A percentile compares a stretch with the other conserved stretches of the same genome.
phyloP scores from a whole-genome alignment of 2,797 vertebrate species.

The Platyrinchus mystaceus region DNA sequence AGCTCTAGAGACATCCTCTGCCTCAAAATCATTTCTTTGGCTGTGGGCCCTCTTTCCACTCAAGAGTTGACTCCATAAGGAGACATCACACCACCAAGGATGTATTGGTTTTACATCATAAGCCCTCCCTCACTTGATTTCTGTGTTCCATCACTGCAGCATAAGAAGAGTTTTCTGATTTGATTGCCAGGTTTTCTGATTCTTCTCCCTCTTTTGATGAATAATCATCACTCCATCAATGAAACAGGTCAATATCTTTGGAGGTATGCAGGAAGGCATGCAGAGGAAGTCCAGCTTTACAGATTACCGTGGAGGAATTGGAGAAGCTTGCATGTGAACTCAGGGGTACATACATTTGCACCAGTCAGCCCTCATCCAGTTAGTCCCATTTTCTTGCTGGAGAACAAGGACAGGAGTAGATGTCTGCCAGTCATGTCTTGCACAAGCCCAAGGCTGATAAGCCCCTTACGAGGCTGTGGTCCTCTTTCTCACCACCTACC shows the following conservation, averaged over 20 bases:
- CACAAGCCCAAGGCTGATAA: not conserved
- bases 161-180: not conserved
- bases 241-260: not conserved
- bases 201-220: not conserved
- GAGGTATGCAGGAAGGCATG: not conserved
- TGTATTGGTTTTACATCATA: not conserved
- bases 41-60: not conserved
- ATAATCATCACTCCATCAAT: not conserved
- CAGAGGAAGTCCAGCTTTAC: not conserved
- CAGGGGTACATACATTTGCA: not conserved
- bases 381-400: not conserved
- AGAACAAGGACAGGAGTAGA: not conserved
- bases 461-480: not conserved
- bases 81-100: not conserved
- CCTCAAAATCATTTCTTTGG: not conserved
- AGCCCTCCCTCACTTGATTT: not conserved
- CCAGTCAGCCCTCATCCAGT: not conserved
- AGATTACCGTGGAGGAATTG: not conserved
- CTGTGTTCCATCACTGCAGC: not conserved
- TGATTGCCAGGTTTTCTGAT: not conserved
- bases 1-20: not conserved
- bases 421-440: not conserved
- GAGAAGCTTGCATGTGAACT: not conserved
- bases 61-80: not conserved
- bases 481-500: not conserved